Evolutionary conservation across 1,140 invertebrate species (phyloP).

Genomic region (Meloidogyne floridensis): DNA sequence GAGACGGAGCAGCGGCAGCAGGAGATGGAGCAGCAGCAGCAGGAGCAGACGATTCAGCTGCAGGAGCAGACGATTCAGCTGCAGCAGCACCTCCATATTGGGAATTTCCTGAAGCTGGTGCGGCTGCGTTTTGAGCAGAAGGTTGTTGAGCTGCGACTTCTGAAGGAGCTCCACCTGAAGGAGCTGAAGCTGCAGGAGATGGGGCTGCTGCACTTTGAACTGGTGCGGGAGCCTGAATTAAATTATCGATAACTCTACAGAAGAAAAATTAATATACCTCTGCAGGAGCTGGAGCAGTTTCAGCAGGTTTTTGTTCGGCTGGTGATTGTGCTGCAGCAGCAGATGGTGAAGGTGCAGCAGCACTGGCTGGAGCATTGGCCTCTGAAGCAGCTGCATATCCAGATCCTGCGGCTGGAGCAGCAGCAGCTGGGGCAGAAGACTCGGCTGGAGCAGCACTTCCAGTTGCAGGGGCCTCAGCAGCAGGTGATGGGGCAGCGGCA

Average conservation of each 20-base stretch:
- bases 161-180: constrained; percentile 4
- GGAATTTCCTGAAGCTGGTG: constrained; percentile 29
- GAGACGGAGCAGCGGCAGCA: constrained; percentile 17
- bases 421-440: neutral
- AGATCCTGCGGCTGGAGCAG: constrained; percentile 7
- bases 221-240: neutral
- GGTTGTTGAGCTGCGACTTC: constrained; percentile 25
- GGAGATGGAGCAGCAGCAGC: constrained; percentile 37
- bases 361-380: neutral
- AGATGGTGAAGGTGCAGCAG: neutral
- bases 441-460: neutral
- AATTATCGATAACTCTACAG: neutral
- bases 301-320: neutral
- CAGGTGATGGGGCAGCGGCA: neutral
- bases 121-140: constrained; percentile 30
- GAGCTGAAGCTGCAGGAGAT: neutral
- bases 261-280: neutral
- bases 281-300: neutral
- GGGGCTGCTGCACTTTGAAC: neutral
- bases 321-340: neutral
- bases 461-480: constrained; percentile 12
- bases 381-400: neutral
- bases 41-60: neutral
- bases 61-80: constrained; percentile 27
- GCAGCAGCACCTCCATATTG: constrained; percentile 26